Percentiles rank a stretch among this genome's conserved stretches.
phyloP scores from a whole-genome alignment of 2,113 vertebrate genomes.

The Lanius collurio region DNA sequence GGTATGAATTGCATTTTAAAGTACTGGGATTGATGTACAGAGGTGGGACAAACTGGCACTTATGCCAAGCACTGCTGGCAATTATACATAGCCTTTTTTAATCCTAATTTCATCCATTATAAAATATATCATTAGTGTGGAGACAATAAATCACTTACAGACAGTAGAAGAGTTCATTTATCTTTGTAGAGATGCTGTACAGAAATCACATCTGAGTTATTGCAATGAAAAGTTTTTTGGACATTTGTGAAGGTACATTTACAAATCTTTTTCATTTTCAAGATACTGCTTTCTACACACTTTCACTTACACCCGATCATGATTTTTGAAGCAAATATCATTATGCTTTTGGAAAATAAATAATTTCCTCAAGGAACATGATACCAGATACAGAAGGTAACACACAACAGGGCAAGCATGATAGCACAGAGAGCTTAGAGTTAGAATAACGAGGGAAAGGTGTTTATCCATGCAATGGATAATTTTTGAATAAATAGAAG shows the following conservation, averaged over 20 bases:
- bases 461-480: neutral
- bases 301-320: neutral
- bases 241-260: neutral
- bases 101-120: conserved; percentile 35
- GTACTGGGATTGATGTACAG: neutral
- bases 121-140: neutral
- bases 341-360: neutral
- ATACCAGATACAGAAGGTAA: neutral
- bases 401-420: neutral
- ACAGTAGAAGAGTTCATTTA: conserved; percentile 16
- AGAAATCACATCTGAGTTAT: neutral
- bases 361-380: neutral
- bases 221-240: neutral
- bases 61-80: neutral
- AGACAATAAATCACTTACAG: conserved; percentile 42
- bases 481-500: neutral
- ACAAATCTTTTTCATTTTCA: neutral
- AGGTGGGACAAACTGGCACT: neutral
- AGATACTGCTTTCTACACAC: neutral
- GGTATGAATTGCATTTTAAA: conserved; percentile 43
- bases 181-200: neutral
- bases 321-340: neutral
- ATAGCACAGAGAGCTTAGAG: neutral
- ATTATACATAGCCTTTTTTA: conserved; percentile 43
- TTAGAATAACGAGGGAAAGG: neutral